Evolutionary conservation across 1,140 invertebrate species (phyloP), one percentile per base, ranked within the genome.

Genomic region (Reticulitermes speratus): DNA sequence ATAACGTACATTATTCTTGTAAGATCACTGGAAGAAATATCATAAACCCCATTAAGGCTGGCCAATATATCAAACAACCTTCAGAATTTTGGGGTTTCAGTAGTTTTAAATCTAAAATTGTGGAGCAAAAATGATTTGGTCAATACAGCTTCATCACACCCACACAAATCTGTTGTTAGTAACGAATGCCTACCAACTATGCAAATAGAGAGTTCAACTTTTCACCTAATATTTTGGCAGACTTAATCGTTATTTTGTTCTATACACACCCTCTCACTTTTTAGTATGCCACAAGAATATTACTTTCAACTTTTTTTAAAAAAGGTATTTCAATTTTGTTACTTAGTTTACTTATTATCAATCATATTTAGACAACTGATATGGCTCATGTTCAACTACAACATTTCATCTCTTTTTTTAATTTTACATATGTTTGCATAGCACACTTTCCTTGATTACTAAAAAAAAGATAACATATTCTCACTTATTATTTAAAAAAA

Each of bases 11-110:
- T 84, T 65, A 85, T 59, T 85, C 83, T 38, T 86, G 75, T 55
- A 81, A 87, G 55, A 87, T 87, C 87, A 87, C 87, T 87, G 87
- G 87, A 87, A 87, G 87, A 87, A 85, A 86, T 87, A 87, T 87
- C 84, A 83, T 85, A 59, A 87, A 87, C 84, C 82, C 84, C 69
- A 65, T 52, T 85, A 85, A 85, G 83, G 83, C 83, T 84, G 83
- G 83, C 83, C 83, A 84, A 84, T 32, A 14, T 48, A 84, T 84
- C 48, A 30, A 84, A 84, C 45, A 48, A 84, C 83, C 45, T 84
- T 52, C 16, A 52, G 83, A 23, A 21, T 83, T 83, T 44, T 19
- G 45, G 45, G n/a, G 55, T 32, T 84, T 84, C 45, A 84, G 23
- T 59, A 23, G 23, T 84, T 48, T 48, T 75, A 11, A 75, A 75